These are phyloP conservation scores for Drosophila nasuta DNA, from an alignment of 1,140 invertebrate genomes.

Conservation along the genomic window DNA sequence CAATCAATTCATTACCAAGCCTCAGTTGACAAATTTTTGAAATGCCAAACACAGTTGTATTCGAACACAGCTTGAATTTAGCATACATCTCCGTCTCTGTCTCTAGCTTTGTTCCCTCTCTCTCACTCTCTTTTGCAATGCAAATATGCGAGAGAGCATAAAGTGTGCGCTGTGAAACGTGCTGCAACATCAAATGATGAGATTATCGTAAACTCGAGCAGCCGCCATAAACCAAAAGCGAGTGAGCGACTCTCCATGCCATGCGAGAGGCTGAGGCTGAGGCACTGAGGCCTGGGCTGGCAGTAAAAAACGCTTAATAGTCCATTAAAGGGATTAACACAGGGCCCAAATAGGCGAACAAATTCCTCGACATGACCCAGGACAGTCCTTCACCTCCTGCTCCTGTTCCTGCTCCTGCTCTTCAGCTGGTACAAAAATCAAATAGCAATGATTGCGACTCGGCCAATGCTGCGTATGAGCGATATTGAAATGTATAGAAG, in stretches of 20 bases:
- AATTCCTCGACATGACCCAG: slow-evolving; percentile 65
- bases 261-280: not conserved
- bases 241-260: not conserved
- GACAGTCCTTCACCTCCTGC: slow-evolving; percentile 33
- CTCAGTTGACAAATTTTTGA: slow-evolving; percentile 73
- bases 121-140: slow-evolving; percentile 43
- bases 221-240: slow-evolving; percentile 69
- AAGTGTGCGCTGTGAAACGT: slow-evolving; percentile 74
- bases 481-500: slow-evolving; percentile 65
- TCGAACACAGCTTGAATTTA: not conserved
- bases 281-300: slow-evolving; percentile 21
- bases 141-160: slow-evolving; percentile 75
- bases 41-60: slow-evolving; percentile 45
- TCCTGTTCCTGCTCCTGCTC: not conserved
- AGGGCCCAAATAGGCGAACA: slow-evolving; percentile 57
- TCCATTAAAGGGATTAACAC: slow-evolving; percentile 83
- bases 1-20: slow-evolving; percentile 79
- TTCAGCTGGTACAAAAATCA: slow-evolving; percentile 59
- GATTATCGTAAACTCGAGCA: slow-evolving; percentile 77
- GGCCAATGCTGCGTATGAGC: slow-evolving; percentile 56
- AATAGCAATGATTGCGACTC: slow-evolving; percentile 39
- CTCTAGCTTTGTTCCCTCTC: slow-evolving; percentile 14
- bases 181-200: slow-evolving; percentile 83
- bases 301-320: slow-evolving; percentile 81
- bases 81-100: not conserved